Percentiles rank a stretch among this genome's conserved stretches.
These are phyloP conservation scores for Himalopsyche japonica DNA, from an alignment of 2,888 invertebrate genomes.

Conservation along the genomic window DNA sequence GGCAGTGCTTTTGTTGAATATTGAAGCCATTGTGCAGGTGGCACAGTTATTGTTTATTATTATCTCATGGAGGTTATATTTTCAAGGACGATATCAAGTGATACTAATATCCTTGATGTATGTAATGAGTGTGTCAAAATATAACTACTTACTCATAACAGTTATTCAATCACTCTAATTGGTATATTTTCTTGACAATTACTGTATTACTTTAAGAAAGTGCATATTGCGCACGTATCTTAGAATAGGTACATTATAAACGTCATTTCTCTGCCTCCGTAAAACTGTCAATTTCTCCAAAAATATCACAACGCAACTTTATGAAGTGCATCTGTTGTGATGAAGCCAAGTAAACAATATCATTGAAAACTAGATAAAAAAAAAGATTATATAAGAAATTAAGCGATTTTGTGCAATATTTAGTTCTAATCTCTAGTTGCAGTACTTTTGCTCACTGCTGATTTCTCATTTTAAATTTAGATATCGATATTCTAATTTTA, in stretches of 20 bases:
- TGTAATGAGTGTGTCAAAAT: background rate
- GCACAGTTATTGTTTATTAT: background rate
- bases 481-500: no score
- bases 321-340: background rate
- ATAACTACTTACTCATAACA: background rate
- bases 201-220: background rate
- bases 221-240: background rate
- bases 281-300: background rate
- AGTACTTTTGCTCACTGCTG: no score
- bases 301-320: background rate
- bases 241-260: background rate
- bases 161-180: background rate
- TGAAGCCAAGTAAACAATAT: no score
- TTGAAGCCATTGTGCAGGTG: background rate
- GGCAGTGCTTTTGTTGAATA: background rate
- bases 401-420: no score
- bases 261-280: background rate
- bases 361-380: no score
- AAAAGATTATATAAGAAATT: no score
- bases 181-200: background rate
- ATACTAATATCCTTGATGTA: background rate
- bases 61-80: background rate
- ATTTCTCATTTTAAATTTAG: no score
- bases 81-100: conserved; percentile 14
- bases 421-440: no score